Percentiles rank a stretch among this genome's conserved stretches.
These are phyloP conservation scores for Acromyrmex heyeri DNA, from an alignment of 1,140 invertebrate genomes.

Conservation along the genomic window DNA sequence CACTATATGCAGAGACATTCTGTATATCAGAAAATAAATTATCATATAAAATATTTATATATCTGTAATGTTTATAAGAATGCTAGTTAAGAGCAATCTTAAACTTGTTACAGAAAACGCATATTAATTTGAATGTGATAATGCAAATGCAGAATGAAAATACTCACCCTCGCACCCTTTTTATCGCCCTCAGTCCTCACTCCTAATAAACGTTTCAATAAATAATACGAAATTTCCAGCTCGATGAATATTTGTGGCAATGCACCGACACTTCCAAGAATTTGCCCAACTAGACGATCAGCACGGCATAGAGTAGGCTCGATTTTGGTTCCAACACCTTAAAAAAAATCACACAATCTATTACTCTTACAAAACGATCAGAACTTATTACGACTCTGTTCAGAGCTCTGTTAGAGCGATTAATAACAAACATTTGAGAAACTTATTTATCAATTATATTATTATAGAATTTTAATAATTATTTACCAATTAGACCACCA, in stretches of 20 bases:
- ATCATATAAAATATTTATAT: conserved; percentile 5
- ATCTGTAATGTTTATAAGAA: neutral
- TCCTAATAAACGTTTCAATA: conserved; percentile 97
- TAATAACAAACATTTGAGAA: neutral
- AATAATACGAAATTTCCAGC: conserved; percentile 99
- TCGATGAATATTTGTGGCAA: conserved; percentile 99
- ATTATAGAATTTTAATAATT: neutral
- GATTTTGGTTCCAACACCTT: conserved; percentile 99
- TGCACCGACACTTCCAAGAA: conserved; percentile 98
- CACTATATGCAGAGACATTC: too few species aligned
- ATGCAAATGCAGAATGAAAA: neutral
- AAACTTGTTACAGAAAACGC: neutral
- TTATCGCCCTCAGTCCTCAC: conserved; percentile 99
- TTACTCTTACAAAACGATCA: conserved; percentile 18
- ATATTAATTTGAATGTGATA: neutral
- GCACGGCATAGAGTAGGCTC: conserved; percentile 99
- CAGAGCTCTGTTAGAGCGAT: neutral
- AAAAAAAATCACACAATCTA: conserved; percentile 66
- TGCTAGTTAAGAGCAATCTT: neutral
- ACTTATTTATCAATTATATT: conserved; percentile 91
- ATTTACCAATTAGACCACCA: conserved; percentile 96
- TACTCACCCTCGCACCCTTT: conserved; percentile 97
- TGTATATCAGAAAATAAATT: neutral
- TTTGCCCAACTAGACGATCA: conserved; percentile 99
- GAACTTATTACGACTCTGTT: neutral